Conservation (phyloP, 2,888 invertebrate genomes). For the Stenodema calcarata region DNA sequence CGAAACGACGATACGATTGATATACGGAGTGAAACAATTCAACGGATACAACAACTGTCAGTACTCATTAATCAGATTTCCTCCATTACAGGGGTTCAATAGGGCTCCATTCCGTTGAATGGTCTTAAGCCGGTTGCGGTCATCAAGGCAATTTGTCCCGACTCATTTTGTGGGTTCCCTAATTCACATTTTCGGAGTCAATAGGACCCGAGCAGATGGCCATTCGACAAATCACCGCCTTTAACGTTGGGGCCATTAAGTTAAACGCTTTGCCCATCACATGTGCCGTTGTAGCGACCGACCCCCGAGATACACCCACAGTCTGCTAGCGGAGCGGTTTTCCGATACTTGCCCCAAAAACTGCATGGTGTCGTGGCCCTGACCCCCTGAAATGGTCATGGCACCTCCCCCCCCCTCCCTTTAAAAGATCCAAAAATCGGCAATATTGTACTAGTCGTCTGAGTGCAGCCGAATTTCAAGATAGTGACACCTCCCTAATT, state of each 20-base stretch:
- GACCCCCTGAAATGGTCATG: no score
- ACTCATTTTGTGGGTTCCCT: conserved; percentile 27
- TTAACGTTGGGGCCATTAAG: conserved; percentile 50
- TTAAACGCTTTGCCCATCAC: conserved; percentile 46
- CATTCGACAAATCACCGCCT: conserved; percentile 49
- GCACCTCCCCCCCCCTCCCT: no score
- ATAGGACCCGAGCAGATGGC: conserved; percentile 32
- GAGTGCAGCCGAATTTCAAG: no score
- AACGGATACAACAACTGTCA: not conserved
- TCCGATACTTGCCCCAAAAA: no score
- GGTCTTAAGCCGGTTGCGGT: conserved; percentile 36
- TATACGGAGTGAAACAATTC: no score
- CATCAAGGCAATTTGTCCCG: conserved; percentile 47
- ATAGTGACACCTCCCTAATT: no score
- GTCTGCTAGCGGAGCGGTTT: not conserved
- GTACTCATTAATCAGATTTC: not conserved
- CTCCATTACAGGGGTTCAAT: not conserved
- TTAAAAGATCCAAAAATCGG: no score
- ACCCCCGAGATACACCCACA: not conserved
- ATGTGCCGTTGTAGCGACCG: conserved; percentile 38
- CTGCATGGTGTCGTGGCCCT: no score
- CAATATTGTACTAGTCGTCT: no score
- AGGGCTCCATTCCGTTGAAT: not conserved
- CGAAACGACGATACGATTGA: no score
- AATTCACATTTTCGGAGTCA: conserved; percentile 24